Evolutionary conservation across 92 coral and sea anemone species (phyloP), one percentile per base, ranked within the genome.

Genomic region (Phenganax stokvisi): DNA sequence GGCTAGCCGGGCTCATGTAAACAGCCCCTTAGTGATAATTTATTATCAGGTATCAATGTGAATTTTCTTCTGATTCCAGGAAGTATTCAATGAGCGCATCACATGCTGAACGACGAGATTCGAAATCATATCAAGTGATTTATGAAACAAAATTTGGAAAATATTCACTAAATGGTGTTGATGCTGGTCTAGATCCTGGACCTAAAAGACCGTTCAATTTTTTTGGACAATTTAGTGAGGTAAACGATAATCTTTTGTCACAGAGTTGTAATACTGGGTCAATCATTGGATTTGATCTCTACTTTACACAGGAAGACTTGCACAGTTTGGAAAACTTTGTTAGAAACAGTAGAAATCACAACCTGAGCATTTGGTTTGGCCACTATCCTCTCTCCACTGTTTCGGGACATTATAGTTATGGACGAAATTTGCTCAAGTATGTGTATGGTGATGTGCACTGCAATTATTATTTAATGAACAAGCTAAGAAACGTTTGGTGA

Each of bases 311-410:
- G 98, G 91, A 81, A 2, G 92, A 96, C 56, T 54, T 85, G 16
- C 73, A 85, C 57, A 88, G 83, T 77, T 86, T 93, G 85, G 92
- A 92, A 56, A 88, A 81, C 16, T 84, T 93, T 61, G 93, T 91
- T 30, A 90, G 89, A 61, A 78, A 82, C 71, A 93, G 97, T 82
- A 86, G 80, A 71, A 85, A 86, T 66, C 89, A 80, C 47, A 93
- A 93, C 81, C 85, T 93, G 93, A 91, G 94, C 12, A 78, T 93
- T 64, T 93, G 98, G 98, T 93, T 93, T 88, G 97, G 97, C 6
- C 97, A 93, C 80, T 91, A 93, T 81, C 92, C 97, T 12, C 90
- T 93, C 65, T 93, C 97, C 6, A 89, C 90, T 61, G 70, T 92
- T 15, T 87, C 97, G 28, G 86, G 90, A 53, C 87, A 88, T 13